A percentile compares a stretch with the other conserved stretches of the same genome.
Conservation (phyloP, 2,888 invertebrate genomes). For the Acrocyrtus sp. region DNA sequence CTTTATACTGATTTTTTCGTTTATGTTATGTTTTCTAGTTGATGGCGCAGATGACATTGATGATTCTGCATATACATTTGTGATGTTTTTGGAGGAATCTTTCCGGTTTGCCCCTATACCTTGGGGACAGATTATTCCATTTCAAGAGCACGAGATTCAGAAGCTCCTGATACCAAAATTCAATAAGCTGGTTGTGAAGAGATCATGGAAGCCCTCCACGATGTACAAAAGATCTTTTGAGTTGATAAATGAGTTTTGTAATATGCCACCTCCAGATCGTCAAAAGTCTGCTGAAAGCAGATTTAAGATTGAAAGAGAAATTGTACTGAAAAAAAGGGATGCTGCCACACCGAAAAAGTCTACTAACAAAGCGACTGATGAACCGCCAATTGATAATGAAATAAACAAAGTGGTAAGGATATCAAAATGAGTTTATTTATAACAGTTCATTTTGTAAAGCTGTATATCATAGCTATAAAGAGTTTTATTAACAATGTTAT, state of each 20-base stretch:
- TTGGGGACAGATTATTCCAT: constrained; percentile 46
- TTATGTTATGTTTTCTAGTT: neutral
- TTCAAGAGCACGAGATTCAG: constrained; percentile 37
- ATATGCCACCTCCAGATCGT: neutral
- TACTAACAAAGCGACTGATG: neutral
- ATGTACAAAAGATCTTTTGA: constrained; percentile 24
- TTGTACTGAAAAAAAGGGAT: neutral
- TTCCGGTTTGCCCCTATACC: constrained; percentile 40
- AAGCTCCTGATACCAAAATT: constrained; percentile 14
- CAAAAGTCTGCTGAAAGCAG: neutral
- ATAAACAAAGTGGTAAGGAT: no score
- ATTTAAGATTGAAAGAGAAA: neutral
- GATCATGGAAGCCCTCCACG: constrained; percentile 9
- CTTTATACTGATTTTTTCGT: no score
- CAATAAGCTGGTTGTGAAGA: constrained; percentile 37
- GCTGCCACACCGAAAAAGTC: neutral
- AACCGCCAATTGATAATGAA: no score
- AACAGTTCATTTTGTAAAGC: no score
- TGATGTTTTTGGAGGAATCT: constrained; percentile 47
- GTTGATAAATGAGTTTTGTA: constrained; percentile 29
- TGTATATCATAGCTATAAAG: no score
- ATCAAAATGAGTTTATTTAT: neutral
- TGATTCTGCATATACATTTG: constrained; percentile 25
- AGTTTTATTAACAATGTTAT: no score
- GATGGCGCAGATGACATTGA: constrained; percentile 18